Evolutionary conservation across 1,140 invertebrate genomes (phyloP).

Genomic region (Aphidius gifuensis): DNA sequence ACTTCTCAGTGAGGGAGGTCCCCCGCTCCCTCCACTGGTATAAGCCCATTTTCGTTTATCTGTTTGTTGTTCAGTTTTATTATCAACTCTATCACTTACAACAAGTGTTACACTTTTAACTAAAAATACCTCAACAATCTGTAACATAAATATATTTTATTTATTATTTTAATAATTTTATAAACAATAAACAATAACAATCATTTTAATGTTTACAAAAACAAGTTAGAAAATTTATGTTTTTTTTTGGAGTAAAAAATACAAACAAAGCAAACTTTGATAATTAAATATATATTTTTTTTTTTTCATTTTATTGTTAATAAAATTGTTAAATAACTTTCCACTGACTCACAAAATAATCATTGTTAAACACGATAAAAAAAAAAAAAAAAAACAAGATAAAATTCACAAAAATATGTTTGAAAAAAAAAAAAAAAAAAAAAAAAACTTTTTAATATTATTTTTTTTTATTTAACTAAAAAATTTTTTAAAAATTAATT

Average conservation of each 20-base stretch:
- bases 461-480: too few species aligned
- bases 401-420: not conserved
- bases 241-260: not conserved
- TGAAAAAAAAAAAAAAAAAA: too few species aligned
- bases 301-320: not conserved
- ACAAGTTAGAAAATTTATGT: not conserved
- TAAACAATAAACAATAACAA: constrained; percentile 6
- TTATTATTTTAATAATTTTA: too few species aligned
- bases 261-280: not conserved
- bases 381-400: too few species aligned
- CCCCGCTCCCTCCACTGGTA: constrained; percentile 50
- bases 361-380: too few species aligned
- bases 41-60: constrained; percentile 50
- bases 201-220: constrained; percentile 6
- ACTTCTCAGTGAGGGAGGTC: constrained; percentile 47
- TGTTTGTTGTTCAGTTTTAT: constrained; percentile 32
- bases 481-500: too few species aligned
- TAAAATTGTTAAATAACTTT: not conserved
- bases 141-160: constrained; percentile 28
- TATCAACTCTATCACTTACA: constrained; percentile 57
- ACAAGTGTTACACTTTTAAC: constrained; percentile 59
- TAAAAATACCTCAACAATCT: constrained; percentile 60
- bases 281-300: not conserved
- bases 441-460: too few species aligned
- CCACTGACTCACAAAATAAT: too few species aligned